Percentiles rank a stretch among this genome's conserved stretches.
Evolutionary conservation across 2,113 vertebrate species (phyloP).

Genomic region (Tragelaphus imberbis): DNA sequence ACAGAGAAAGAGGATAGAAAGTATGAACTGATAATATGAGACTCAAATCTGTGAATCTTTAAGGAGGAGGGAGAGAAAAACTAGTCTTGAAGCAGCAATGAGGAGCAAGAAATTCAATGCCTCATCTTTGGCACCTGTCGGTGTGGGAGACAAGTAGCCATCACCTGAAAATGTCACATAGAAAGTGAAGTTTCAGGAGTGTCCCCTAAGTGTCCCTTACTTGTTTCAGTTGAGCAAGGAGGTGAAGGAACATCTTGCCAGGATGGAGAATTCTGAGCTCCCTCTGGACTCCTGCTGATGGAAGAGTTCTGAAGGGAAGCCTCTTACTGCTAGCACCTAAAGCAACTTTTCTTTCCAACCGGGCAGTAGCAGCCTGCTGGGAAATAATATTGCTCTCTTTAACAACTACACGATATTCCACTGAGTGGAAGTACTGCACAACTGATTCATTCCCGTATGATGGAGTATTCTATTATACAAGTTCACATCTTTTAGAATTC

Average conservation of each 20-base stretch:
- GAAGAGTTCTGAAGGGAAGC: neutral
- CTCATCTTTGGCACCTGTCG: neutral
- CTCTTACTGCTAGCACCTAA: neutral
- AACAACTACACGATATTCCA: neutral
- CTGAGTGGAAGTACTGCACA: neutral
- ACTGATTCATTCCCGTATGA: neutral
- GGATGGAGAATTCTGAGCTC: neutral
- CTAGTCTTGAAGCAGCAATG: neutral
- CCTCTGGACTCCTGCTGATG: neutral
- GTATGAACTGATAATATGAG: neutral
- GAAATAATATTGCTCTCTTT: neutral
- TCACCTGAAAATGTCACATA: neutral
- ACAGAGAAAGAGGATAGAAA: neutral
- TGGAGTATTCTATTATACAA: neutral
- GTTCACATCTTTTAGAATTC: neutral
- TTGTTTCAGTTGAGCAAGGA: neutral
- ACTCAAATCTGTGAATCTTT: neutral
- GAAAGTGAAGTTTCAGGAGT: neutral
- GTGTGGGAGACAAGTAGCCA: neutral
- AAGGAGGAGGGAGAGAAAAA: neutral
- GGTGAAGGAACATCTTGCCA: neutral
- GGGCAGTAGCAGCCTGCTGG: neutral
- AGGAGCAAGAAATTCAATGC: neutral
- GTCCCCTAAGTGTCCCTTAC: neutral
- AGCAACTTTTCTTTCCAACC: neutral